Base-by-base conservation (phyloP, 2,113 vertebrate species). In the Pygoscelis antarcticus region DNA sequence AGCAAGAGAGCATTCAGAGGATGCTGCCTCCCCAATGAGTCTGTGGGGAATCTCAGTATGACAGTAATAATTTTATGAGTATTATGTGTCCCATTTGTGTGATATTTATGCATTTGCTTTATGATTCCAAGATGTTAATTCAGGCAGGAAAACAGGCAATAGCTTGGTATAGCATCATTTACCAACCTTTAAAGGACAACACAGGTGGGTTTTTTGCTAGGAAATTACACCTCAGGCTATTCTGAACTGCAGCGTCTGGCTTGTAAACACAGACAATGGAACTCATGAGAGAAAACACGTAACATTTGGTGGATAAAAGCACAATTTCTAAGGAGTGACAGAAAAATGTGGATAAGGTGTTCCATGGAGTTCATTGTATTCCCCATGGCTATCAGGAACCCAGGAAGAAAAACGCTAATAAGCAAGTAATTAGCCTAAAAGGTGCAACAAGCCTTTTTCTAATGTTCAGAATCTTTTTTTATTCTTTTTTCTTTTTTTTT, bases 101-200 rank as follows among this genome's bases (percentile, higher is more conserved):
- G 87, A 96, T 94, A 93, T 82, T 85, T 90, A 85, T 88, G 75
- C 17, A 36, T 85, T 65, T 85, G 57, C n/a, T 93, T 95, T 76
- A 65, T 1, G 4, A 36, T 51, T 83, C 36, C 57, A 76, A 62
- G 36, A 69, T 83, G 80, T 81, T 91, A 78, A 95, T 95, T 84
- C 64, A 89, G 30, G 76, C 23, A 72, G 70, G 61, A 87, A 74
- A 83, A 62, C 16, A 32, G 76, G 61, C n/a, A 71, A 47, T 10
- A 34, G 29, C 46, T 95, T 82, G 1, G 0, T 15, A 64, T 46
- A 84, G 57, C 47, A 51, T 13, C 47, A 68, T 71, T 95, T 91
- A 79, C n/a, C 65, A 87, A 25, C 44, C 29, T 62, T 87, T 79
- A 89, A 95, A 93, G 57, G 74, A 93, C 89, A 97, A 62, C 60